phyloP scores from a whole-genome alignment of 2,113 vertebrate genomes.

The Cricetomys ansorgei region DNA sequence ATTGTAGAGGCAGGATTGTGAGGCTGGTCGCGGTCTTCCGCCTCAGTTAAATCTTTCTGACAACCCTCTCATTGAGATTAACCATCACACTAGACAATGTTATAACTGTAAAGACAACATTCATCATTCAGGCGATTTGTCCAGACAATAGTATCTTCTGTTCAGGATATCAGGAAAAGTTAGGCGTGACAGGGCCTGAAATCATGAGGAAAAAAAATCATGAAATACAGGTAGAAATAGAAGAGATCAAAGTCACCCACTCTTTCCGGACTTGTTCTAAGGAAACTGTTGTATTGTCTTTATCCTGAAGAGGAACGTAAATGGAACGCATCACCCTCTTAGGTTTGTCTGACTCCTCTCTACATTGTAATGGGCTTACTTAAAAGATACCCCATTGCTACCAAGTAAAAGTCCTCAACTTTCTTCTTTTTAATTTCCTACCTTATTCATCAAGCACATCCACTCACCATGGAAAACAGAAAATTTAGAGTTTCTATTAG shows the following conservation, averaged over 20 bases:
- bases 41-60: not conserved
- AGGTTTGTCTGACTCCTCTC: not conserved
- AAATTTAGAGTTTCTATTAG: not conserved
- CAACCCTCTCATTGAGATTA: not conserved
- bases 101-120: not conserved
- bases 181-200: not conserved
- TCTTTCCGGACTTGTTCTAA: not conserved
- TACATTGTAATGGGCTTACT: not conserved
- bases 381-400: not conserved
- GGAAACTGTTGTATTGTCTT: not conserved
- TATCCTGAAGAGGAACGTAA: not conserved
- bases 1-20: not conserved
- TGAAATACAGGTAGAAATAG: not conserved
- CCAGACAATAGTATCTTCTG: not conserved
- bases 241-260: not conserved
- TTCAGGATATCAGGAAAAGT: not conserved
- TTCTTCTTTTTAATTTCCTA: not conserved
- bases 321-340: not conserved
- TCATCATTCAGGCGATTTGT: fast-evolving
- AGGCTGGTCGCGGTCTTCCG: no score
- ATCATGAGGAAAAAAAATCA: not conserved
- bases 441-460: not conserved
- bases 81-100: not conserved
- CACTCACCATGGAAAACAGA: not conserved
- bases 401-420: not conserved